Evolutionary conservation across 2,888 invertebrate genomes (phyloP).

Genomic region (Poecilus cupreus): DNA sequence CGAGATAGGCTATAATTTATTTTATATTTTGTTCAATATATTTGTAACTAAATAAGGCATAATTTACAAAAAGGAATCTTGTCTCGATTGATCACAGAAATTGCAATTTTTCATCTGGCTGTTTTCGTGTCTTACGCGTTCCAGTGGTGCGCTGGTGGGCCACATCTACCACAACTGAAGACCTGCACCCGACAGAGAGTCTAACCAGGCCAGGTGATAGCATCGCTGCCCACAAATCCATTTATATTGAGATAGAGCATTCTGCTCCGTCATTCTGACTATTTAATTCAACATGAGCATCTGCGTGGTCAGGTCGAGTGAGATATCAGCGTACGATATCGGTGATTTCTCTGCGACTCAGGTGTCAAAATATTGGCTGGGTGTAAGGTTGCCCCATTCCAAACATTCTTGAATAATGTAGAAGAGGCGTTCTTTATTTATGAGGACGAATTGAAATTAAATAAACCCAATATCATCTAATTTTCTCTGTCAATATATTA

Average conservation of each 20-base stretch:
- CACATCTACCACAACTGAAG: not conserved
- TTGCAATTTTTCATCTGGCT: too few species aligned
- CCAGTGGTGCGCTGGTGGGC: too few species aligned
- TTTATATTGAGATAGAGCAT: slow-evolving; percentile 72
- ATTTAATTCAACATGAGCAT: slow-evolving; percentile 47
- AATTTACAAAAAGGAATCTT: too few species aligned
- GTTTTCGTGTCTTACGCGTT: too few species aligned
- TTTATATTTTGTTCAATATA: too few species aligned
- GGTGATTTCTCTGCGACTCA: slow-evolving; percentile 43
- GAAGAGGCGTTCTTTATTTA: not conserved
- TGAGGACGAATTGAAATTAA: too few species aligned
- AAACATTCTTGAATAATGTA: slow-evolving; percentile 50
- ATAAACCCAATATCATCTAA: too few species aligned
- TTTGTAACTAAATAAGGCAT: too few species aligned
- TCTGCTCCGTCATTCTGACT: slow-evolving; percentile 69
- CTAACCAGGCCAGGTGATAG: slow-evolving; percentile 22
- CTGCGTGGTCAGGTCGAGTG: not conserved
- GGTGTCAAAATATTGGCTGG: slow-evolving; percentile 56
- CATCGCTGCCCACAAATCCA: slow-evolving; percentile 68
- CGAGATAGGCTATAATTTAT: too few species aligned
- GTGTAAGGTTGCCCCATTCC: slow-evolving; percentile 31
- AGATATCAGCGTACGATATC: slow-evolving; percentile 52
- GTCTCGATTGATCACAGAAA: too few species aligned
- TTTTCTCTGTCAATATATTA: too few species aligned
- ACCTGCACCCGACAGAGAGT: not conserved